These are phyloP conservation scores for Episyrphus balteatus DNA, from an alignment of 1,140 invertebrate genomes.

Conservation along the genomic window DNA sequence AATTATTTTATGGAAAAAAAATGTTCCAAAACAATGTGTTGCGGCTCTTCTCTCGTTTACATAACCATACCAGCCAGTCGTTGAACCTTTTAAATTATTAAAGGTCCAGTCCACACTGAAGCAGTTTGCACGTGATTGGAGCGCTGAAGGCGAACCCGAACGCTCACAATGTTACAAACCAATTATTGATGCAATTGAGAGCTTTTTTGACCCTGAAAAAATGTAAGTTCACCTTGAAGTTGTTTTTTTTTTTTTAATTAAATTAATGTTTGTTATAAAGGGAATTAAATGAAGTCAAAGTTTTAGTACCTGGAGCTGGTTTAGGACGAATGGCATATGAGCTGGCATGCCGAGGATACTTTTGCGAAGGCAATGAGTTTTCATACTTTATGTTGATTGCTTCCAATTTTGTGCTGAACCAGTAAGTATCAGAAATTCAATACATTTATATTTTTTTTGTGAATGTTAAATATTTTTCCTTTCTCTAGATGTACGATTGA, in stretches of 20 bases:
- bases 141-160: slow-evolving; percentile 67
- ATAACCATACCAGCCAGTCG: slow-evolving; percentile 18
- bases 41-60: slow-evolving; percentile 9
- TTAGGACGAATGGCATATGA: slow-evolving; percentile 89
- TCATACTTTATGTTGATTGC: slow-evolving; percentile 95
- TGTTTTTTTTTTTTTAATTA: neutral
- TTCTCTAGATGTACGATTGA: slow-evolving; percentile 24
- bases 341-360: slow-evolving; percentile 77
- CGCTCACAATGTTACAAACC: slow-evolving; percentile 80
- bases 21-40: slow-evolving; percentile 4
- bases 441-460: neutral
- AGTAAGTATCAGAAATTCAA: slow-evolving; percentile 43
- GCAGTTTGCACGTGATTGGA: slow-evolving; percentile 95
- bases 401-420: slow-evolving; percentile 91
- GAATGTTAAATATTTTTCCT: neutral
- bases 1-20: slow-evolving; percentile 3
- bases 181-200: slow-evolving; percentile 74
- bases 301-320: slow-evolving; percentile 91
- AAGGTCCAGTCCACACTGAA: slow-evolving; percentile 86
- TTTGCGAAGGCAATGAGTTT: slow-evolving; percentile 95
- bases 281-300: slow-evolving; percentile 47
- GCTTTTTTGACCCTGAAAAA: slow-evolving; percentile 54
- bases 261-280: slow-evolving; percentile 19
- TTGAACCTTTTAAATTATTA: slow-evolving; percentile 37
- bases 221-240: slow-evolving; percentile 16